These are phyloP conservation scores for Chironomus tepperi DNA, from an alignment of 1,140 invertebrate genomes.

Conservation along the genomic window DNA sequence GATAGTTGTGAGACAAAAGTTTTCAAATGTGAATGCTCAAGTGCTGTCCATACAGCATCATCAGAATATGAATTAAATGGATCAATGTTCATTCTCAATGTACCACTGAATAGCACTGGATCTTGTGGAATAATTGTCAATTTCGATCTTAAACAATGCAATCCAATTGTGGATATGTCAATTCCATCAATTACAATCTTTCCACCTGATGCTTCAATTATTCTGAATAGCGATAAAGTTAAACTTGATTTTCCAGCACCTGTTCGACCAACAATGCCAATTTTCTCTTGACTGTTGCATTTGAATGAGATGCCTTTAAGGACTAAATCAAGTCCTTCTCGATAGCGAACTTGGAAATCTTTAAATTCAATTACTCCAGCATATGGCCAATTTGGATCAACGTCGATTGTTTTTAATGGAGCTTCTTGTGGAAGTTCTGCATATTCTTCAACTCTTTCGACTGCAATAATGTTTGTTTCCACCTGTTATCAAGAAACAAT, in stretches of 20 bases:
- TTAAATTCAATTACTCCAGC: conserved; percentile 48
- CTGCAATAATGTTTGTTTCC: conserved; percentile 81
- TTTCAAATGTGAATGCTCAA: not conserved
- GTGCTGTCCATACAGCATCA: not conserved
- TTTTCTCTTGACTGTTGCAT: conserved; percentile 43
- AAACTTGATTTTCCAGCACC: conserved; percentile 43
- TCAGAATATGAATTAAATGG: conserved; percentile 32
- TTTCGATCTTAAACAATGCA: conserved; percentile 36
- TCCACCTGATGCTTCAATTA: conserved; percentile 55
- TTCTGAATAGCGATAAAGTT: conserved; percentile 60
- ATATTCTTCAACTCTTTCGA: conserved; percentile 82
- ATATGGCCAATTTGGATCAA: not conserved
- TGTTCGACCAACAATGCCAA: conserved; percentile 21
- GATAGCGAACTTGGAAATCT: conserved; percentile 46
- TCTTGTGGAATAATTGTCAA: conserved; percentile 39
- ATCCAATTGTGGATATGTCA: conserved; percentile 42
- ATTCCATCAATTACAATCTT: conserved; percentile 41
- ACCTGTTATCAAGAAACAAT: conserved; percentile 34
- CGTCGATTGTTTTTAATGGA: not conserved
- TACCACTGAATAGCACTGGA: conserved; percentile 56
- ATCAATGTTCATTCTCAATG: conserved; percentile 48
- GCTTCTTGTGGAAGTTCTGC: conserved; percentile 49
- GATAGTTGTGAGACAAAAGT: conserved; percentile 42
- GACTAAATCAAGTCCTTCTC: conserved; percentile 38
- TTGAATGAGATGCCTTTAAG: conserved; percentile 44